These are phyloP conservation scores for Shinisaurus crocodilurus DNA, from an alignment of 2,113 vertebrate species.

Conservation along the genomic window DNA sequence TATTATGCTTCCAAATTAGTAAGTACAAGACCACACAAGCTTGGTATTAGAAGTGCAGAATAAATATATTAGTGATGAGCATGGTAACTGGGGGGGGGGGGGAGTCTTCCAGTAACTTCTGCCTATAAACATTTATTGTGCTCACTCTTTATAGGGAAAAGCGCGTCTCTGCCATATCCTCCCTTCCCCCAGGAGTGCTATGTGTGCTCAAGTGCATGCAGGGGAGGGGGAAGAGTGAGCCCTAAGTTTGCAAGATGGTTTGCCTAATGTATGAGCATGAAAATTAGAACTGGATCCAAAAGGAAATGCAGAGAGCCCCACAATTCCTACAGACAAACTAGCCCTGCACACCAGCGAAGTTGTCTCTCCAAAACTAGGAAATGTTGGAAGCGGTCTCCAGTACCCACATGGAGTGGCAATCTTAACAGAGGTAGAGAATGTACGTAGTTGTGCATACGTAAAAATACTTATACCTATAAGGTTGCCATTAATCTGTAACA, in stretches of 20 bases:
- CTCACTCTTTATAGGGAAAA: neutral
- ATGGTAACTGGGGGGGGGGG: neutral
- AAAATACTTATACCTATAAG: neutral
- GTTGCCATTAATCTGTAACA: neutral
- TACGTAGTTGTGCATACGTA: neutral
- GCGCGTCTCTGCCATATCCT: neutral
- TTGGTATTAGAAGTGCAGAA: neutral
- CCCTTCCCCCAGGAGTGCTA: neutral
- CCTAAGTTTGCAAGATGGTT: neutral
- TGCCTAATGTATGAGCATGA: neutral
- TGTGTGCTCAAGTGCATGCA: neutral
- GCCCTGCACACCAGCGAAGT: too few species aligned
- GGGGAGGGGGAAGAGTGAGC: neutral
- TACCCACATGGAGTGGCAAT: neutral
- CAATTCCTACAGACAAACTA: too few species aligned
- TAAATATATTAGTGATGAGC: neutral
- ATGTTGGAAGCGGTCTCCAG: neutral
- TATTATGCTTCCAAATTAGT: neutral
- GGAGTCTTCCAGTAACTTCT: neutral
- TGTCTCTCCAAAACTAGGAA: neutral
- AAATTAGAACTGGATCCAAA: neutral
- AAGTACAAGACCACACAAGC: neutral
- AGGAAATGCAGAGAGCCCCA: too few species aligned
- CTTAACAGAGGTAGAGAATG: neutral
- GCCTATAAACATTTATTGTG: neutral